A percentile compares a stretch with the other conserved stretches of the same genome.
Evolutionary conservation across 2,797 vertebrate genomes (phyloP).

Genomic region (Simalia tracyae): DNA sequence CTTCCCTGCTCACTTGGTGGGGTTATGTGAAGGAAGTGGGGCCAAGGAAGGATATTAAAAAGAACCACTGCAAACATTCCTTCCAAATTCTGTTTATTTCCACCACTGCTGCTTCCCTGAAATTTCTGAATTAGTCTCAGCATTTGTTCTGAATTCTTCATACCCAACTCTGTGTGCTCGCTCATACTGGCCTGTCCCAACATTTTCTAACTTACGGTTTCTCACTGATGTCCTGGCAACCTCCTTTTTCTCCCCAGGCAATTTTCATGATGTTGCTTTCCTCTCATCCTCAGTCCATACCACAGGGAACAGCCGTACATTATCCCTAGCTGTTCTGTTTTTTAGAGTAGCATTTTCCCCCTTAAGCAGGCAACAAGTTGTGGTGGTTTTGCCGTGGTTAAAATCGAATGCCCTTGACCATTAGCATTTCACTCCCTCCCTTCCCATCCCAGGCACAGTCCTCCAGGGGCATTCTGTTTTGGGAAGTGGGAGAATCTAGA

Average conservation of each 20-base stretch:
- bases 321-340: too few relatives aligned
- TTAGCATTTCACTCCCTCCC: too few relatives aligned
- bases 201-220: background rate
- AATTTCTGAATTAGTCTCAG: background rate
- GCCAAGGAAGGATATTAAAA: conserved; percentile 41
- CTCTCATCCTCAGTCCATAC: too few relatives aligned
- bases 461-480: too few relatives aligned
- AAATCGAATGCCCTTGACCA: too few relatives aligned
- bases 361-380: too few relatives aligned
- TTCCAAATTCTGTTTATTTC: conserved; percentile 9
- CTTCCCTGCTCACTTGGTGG: conserved; percentile 21
- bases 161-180: background rate
- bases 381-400: too few relatives aligned
- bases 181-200: background rate
- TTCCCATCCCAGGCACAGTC: too few relatives aligned
- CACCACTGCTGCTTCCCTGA: background rate
- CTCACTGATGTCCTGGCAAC: background rate
- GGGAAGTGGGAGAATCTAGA: too few relatives aligned
- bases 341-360: too few relatives aligned
- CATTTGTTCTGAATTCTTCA: background rate
- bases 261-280: too few relatives aligned
- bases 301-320: too few relatives aligned
- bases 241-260: background rate
- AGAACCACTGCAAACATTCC: conserved; percentile 10
- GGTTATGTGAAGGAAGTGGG: conserved; percentile 15